These are phyloP conservation scores for Vespertilio murinus DNA, from an alignment of 2,797 vertebrate genomes.

Conservation along the genomic window DNA sequence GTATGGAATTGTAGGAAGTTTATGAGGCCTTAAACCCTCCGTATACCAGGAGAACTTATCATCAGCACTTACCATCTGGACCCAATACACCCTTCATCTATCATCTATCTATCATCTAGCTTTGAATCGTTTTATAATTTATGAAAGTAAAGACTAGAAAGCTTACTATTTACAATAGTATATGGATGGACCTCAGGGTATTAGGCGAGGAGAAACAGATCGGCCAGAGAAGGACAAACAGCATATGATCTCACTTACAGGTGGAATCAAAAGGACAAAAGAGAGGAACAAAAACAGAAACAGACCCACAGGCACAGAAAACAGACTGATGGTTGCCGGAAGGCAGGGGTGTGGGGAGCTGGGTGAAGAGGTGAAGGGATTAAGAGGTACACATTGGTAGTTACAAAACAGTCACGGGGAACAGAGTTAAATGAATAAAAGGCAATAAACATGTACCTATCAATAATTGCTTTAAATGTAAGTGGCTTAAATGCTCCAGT, in stretches of 20 bases:
- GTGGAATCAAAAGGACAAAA: not conserved
- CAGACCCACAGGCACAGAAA: not conserved
- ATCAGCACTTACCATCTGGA: not conserved
- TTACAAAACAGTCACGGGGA: not conserved
- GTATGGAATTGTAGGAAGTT: not conserved
- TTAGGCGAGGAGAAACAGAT: not conserved
- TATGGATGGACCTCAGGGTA: not conserved
- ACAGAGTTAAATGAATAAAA: no score
- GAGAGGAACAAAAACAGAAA: not conserved
- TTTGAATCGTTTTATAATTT: constrained; percentile 26
- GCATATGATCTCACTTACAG: not conserved
- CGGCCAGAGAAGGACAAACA: not conserved
- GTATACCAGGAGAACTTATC: not conserved
- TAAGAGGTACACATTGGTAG: not conserved
- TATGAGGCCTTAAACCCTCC: not conserved
- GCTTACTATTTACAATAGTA: not conserved
- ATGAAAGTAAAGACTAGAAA: not conserved
- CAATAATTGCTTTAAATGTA: no score
- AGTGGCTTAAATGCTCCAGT: no score
- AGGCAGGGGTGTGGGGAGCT: no score
- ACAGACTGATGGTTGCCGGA: not conserved
- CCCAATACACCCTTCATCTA: not conserved
- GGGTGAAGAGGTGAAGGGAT: not conserved
- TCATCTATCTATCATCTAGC: not conserved
- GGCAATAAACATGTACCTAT: no score